These are phyloP conservation scores for Antennarius striatus DNA, from an alignment of 2,113 vertebrate genomes.

Conservation along the genomic window DNA sequence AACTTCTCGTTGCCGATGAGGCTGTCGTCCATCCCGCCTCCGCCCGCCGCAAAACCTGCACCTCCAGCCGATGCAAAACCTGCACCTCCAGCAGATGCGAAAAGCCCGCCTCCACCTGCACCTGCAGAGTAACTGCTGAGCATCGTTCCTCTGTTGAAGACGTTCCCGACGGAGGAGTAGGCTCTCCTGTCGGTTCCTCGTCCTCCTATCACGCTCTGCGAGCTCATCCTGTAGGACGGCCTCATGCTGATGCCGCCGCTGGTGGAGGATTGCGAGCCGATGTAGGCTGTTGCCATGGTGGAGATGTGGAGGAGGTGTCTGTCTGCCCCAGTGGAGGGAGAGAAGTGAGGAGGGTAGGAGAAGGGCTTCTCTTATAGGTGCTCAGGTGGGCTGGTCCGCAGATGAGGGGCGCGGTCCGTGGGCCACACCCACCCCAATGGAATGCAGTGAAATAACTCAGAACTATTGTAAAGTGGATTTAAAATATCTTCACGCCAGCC, in stretches of 20 bases:
- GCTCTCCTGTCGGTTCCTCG: not conserved
- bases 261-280: too few species aligned
- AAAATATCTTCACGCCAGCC: too few species aligned
- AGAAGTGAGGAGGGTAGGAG: constrained; percentile 32
- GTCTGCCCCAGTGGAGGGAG: constrained; percentile 39
- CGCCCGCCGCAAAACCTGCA: not conserved
- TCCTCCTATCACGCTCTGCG: not conserved
- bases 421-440: constrained; percentile 2
- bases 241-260: too few species aligned
- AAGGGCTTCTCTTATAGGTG: constrained; percentile 45
- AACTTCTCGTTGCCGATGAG: constrained; percentile 74
- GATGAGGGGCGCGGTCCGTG: not conserved
- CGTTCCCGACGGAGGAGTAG: constrained; percentile 40
- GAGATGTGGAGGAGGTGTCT: not conserved
- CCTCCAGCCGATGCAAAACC: not conserved
- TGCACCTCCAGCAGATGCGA: not conserved
- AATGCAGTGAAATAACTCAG: too few species aligned
- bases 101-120: not conserved
- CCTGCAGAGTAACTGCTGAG: not conserved
- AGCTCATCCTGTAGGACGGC: not conserved
- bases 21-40: constrained; percentile 3
- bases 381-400: constrained; percentile 26
- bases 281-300: not conserved
- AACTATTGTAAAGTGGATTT: too few species aligned
- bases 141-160: constrained; percentile 13